Conservation (phyloP, 1,140 invertebrate species). For the Panulirus ornatus region DNA sequence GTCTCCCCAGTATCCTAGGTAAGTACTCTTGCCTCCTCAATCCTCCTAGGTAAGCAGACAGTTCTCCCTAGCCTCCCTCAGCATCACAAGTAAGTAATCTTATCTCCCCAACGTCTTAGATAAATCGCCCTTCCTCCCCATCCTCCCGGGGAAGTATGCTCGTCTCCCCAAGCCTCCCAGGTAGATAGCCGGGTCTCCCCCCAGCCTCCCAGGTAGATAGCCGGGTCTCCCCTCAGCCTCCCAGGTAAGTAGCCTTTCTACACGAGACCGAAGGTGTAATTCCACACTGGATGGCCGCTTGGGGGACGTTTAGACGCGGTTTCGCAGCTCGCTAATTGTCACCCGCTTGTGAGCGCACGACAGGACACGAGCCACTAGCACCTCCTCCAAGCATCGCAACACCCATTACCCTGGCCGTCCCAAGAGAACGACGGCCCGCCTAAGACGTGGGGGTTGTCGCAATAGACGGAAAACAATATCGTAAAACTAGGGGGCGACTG, state of each 20-base stretch:
- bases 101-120: too few relatives aligned
- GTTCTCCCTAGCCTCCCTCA: too few relatives aligned
- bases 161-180: too few relatives aligned
- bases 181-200: too few relatives aligned
- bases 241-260: not conserved
- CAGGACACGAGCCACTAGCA: not conserved
- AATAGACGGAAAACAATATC: not conserved
- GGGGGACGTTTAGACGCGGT: conserved; percentile 16
- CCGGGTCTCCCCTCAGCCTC: not conserved
- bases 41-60: too few relatives aligned
- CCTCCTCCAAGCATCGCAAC: not conserved
- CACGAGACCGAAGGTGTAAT: not conserved
- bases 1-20: too few relatives aligned
- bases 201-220: too few relatives aligned
- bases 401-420: not conserved
- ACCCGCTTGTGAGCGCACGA: not conserved
- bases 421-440: not conserved
- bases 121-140: too few relatives aligned
- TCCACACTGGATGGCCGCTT: conserved; percentile 34
- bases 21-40: too few relatives aligned
- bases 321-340: conserved; percentile 14
- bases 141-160: too few relatives aligned
- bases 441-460: not conserved
- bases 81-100: too few relatives aligned
- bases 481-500: not conserved